Conservation (phyloP, 2,888 invertebrate genomes). For the Trypoxylon attenuatum region DNA sequence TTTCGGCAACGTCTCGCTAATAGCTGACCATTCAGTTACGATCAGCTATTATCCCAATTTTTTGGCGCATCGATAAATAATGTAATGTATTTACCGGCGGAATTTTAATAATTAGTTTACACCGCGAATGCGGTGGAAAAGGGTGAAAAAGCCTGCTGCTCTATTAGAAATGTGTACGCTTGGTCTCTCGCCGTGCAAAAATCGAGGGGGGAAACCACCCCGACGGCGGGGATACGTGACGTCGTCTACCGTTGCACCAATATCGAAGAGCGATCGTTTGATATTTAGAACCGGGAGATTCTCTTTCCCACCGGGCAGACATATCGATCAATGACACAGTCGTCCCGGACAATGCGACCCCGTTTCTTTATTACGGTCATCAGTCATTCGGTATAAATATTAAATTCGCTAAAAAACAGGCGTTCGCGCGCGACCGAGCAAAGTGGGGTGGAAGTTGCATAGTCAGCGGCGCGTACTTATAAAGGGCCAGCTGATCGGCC, state of each 20-base stretch:
- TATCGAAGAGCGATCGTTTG: slow-evolving; percentile 32
- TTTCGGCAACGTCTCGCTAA: no score
- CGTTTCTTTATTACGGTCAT: slow-evolving; percentile 73
- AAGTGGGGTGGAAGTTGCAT: slow-evolving; percentile 71
- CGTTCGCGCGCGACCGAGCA: background rate
- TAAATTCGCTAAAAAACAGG: slow-evolving; percentile 73
- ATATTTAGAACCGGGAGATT: slow-evolving; percentile 14
- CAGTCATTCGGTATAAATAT: slow-evolving; percentile 75
- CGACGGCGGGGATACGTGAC: slow-evolving; percentile 5
- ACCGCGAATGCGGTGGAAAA: no score
- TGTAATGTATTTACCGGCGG: no score
- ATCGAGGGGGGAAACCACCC: no score
- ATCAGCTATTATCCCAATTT: no score
- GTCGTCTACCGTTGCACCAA: background rate
- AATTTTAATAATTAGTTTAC: no score
- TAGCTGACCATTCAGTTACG: no score
- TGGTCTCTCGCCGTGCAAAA: no score
- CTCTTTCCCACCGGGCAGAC: slow-evolving; percentile 30
- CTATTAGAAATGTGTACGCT: background rate
- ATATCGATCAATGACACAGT: slow-evolving; percentile 74
- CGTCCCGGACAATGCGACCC: slow-evolving; percentile 71
- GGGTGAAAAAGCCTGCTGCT: background rate
- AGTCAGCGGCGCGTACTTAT: slow-evolving; percentile 69
- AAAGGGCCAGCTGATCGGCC: slow-evolving; percentile 68
- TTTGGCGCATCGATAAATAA: no score